Evolutionary conservation across 2,113 vertebrate genomes (phyloP).

Genomic region (Odobenus rosmarus): DNA sequence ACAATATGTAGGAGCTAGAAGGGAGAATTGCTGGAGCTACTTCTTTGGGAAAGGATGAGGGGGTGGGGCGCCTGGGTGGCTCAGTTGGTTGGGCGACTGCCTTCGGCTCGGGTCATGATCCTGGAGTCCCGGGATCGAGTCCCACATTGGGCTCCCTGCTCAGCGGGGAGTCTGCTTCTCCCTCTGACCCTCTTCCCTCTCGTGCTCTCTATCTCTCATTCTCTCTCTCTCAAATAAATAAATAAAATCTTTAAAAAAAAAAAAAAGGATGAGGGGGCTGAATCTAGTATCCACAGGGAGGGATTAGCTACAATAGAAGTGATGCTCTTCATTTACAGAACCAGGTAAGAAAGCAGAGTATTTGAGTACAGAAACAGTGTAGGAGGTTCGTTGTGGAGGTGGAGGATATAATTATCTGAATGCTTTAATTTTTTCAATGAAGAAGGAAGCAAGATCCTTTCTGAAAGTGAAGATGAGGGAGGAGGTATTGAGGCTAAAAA

Average conservation of each 20-base stretch:
- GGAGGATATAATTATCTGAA: background rate
- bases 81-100: too few relatives aligned
- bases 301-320: background rate
- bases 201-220: too few relatives aligned
- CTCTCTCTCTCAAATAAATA: too few relatives aligned
- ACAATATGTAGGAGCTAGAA: background rate
- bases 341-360: background rate
- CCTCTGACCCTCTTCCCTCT: too few relatives aligned
- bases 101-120: too few relatives aligned
- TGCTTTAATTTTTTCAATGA: conserved; percentile 2
- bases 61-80: too few relatives aligned
- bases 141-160: too few relatives aligned
- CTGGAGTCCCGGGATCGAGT: too few relatives aligned
- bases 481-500: background rate
- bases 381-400: background rate
- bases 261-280: background rate
- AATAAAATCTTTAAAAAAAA: too few relatives aligned
- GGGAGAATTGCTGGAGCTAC: background rate
- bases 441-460: background rate
- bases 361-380: background rate
- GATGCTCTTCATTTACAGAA: background rate
- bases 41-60: background rate
- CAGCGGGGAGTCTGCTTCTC: too few relatives aligned
- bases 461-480: background rate
- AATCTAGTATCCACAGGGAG: background rate